Percentiles rank a stretch among this genome's conserved stretches.
These are phyloP conservation scores for Lerema accius DNA, from an alignment of 1,140 invertebrate species.

Conservation along the genomic window DNA sequence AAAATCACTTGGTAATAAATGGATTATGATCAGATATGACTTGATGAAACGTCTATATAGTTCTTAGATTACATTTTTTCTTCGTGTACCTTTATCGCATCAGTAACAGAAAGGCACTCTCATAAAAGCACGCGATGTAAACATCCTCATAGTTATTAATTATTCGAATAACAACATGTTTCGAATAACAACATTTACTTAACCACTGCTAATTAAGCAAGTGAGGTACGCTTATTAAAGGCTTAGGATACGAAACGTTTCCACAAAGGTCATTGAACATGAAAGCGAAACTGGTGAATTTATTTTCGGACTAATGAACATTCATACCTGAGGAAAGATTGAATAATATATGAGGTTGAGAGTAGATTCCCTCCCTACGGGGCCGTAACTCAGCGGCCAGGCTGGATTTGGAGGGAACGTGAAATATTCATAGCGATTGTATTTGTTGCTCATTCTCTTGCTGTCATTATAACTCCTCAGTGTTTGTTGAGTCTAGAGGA, in stretches of 20 bases:
- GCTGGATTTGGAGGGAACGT: conserved; percentile 49
- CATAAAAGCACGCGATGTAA: too few species aligned
- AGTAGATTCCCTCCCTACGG: conserved; percentile 60
- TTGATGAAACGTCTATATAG: too few species aligned
- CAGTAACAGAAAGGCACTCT: too few species aligned
- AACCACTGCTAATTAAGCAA: background rate
- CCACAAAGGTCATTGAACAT: conserved; percentile 59
- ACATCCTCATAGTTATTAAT: too few species aligned
- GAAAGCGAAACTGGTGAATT: conserved; percentile 51
- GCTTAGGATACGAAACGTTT: conserved; percentile 5
- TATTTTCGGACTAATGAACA: conserved; percentile 72
- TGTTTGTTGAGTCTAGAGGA: conserved; percentile 11
- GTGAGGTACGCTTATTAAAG: background rate
- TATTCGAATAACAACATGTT: too few species aligned
- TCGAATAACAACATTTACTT: background rate
- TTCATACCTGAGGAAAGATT: conserved; percentile 73
- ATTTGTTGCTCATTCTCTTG: conserved; percentile 43
- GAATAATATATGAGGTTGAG: conserved; percentile 69
- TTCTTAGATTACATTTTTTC: too few species aligned
- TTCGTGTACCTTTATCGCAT: too few species aligned
- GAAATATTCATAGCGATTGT: conserved; percentile 65
- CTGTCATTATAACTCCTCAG: conserved; percentile 26
- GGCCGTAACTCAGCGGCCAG: conserved; percentile 57
- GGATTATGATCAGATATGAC: too few species aligned
- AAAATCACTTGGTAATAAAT: too few species aligned